Base-by-base conservation (phyloP, 2,797 vertebrate species). In the Cynodonichthys magdalenae region DNA sequence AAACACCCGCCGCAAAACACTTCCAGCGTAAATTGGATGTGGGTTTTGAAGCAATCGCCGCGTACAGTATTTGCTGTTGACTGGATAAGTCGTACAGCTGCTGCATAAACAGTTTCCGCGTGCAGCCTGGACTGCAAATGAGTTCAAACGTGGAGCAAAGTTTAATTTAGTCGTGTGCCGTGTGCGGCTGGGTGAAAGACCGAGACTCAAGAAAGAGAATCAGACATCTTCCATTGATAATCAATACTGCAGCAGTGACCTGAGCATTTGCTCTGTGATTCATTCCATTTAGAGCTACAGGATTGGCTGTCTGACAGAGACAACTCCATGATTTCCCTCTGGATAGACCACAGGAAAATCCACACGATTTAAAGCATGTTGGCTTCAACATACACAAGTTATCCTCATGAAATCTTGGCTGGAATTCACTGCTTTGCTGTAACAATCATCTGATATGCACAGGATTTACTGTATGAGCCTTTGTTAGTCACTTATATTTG, bases 161-260 rank as follows among this genome's bases (percentile, higher is more conserved):
- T 52, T 42, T 45, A 27, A 69, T 80, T 58, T 14, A 61, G 63
- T 15, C 47, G 65, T 63, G 58, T 14, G 63, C 15, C 47, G 57
- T 54, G 69, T 74, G 49, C 49, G 58, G 53, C 57, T 29, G 52
- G 68, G 59, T 70, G 67, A 75, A 74, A 63, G 84, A 77, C 62
- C 77, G 82, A 86, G 80, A 61, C 79, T 77, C 68, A 74, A 84
- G 84, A 87, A 82, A 87, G 80, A 82, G 82, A 86, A 78, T 86
- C 82, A 90, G 89, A 85, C 69, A 54, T 83, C 78, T 84, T 77
- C 67, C 75, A 92, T 88, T 80, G 92, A 87, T 87, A 92, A 93
- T 94, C 92, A 87, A 93, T 94, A 92, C 69, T 85, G 76, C 88
- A 83, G 89, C 88, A 87, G 89, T 87, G 89, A 90, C 88, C 90